Evolutionary conservation across 1,140 invertebrate species (phyloP), one percentile per base, ranked within the genome.

Genomic region (Euura lappo): DNA sequence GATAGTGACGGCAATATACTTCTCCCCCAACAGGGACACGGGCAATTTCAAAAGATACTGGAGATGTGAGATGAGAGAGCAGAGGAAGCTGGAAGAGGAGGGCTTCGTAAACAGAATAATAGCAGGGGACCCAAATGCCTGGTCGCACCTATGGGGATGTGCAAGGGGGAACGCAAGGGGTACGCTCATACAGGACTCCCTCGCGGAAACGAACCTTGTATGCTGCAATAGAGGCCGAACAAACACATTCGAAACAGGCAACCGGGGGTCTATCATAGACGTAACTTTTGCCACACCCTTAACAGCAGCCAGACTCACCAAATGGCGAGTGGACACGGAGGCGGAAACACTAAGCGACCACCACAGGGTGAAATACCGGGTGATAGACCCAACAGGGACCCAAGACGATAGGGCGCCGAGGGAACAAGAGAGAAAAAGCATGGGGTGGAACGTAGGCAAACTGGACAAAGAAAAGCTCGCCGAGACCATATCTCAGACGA

Each of bases 71-170:
- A 51, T 51, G 11, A n/a, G 7, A 8, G 47, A 51, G 11, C 7
- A 7, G 11, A 51, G 7, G 11, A 51, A 51, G 11, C 2, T n/a
- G 47, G 47, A 7, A n/a, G 47, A 51, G 2, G 11, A 2, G 47
- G 47, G 11, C 7, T 7, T 7, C 1, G 11, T 51, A 7, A 51
- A n/a, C 47, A 51, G 70, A 3, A 45, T 82, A 0, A 75, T 82
- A 8, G 73, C 74, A 46, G 80, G 79, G 13, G 81, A 82, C 71
- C 75, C 80, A 45, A 81, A 82, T 64, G 68, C 72, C 10, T 80
- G 77, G 73, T 72, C 75, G 2, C 47, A 70, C 3, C 71, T 77
- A 44, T 81, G 78, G 79, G 78, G 47, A 51, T 51, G 2, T 51
- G 47, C 47, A 8, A 51, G n/a, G 47, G 47, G n/a, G n/a, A 51